phyloP scores from a whole-genome alignment of 2,797 vertebrate species.

The Acrossocheilus fasciatus region DNA sequence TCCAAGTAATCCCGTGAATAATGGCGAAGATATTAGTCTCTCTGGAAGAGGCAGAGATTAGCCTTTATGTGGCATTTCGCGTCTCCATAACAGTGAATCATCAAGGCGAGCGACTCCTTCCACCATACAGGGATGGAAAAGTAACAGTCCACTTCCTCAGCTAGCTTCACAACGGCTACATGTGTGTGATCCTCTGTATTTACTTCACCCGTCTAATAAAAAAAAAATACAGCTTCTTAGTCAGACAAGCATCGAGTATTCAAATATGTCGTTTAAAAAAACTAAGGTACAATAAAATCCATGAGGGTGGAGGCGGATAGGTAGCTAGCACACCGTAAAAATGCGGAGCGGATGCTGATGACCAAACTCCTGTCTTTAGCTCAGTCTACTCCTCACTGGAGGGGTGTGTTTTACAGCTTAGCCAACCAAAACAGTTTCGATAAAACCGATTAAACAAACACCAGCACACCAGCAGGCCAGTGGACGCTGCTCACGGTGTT shows the following conservation, averaged over 20 bases:
- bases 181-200: conserved; percentile 21
- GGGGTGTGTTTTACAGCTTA: conserved; percentile 52
- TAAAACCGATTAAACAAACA: conserved; percentile 16
- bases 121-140: conserved; percentile 21
- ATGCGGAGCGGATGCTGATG: conserved; percentile 48
- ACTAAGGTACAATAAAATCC: not conserved
- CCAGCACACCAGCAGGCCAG: not conserved
- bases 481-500: not conserved
- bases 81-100: conserved; percentile 49
- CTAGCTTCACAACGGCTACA: conserved; percentile 44
- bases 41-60: not conserved
- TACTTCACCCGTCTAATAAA: not conserved
- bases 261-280: not conserved
- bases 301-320: not conserved
- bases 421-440: conserved; percentile 35
- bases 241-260: not conserved
- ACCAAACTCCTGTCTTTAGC: conserved; percentile 44
- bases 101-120: conserved; percentile 16
- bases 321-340: conserved; percentile 32
- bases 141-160: conserved; percentile 52
- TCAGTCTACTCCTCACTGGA: conserved; percentile 37
- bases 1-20: not conserved
- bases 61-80: conserved; percentile 24
- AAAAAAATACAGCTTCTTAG: not conserved
- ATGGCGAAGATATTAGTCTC: not conserved